Evolutionary conservation across 2,888 invertebrate genomes (phyloP).

Genomic region (Dascillus cervinus): DNA sequence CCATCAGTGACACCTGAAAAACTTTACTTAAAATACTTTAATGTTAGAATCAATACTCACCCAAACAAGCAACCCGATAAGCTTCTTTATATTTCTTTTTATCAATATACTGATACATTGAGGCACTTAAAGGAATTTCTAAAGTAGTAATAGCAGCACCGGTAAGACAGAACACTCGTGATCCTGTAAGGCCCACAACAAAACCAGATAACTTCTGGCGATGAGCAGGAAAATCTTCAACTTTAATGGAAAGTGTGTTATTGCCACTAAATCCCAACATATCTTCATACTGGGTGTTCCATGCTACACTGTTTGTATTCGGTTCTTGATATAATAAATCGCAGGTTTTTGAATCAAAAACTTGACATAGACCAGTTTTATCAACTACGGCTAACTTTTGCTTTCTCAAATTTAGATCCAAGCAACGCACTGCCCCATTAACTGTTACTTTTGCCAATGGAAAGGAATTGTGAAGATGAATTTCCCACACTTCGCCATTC

Average conservation of each 20-base stretch:
- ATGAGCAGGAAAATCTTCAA: conserved; percentile 77
- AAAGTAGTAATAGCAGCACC: conserved; percentile 83
- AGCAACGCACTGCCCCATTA: conserved; percentile 74
- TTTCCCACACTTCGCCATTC: conserved; percentile 88
- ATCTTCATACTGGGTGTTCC: conserved; percentile 90
- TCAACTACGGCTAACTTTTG: conserved; percentile 89
- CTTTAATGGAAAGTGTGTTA: conserved; percentile 81
- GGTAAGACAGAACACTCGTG: conserved; percentile 91
- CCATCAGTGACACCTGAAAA: conserved; percentile 88
- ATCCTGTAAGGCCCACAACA: conserved; percentile 83
- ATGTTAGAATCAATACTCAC: conserved; percentile 26
- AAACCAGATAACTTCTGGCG: conserved; percentile 80
- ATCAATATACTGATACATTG: conserved; percentile 95
- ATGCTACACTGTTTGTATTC: conserved; percentile 84
- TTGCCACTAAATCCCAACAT: conserved; percentile 90
- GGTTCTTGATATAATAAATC: conserved; percentile 75
- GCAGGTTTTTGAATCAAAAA: conserved; percentile 66
- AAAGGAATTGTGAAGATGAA: conserved; percentile 84
- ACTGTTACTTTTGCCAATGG: conserved; percentile 62
- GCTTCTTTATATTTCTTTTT: conserved; percentile 72
- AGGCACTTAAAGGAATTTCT: conserved; percentile 82
- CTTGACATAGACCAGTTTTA: conserved; percentile 75
- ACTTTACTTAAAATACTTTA: conserved; percentile 54
- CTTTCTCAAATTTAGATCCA: conserved; percentile 82
- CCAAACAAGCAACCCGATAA: conserved; percentile 58